These are phyloP conservation scores for Neuroterus valhalla DNA, from an alignment of 1,140 invertebrate species.

Conservation along the genomic window DNA sequence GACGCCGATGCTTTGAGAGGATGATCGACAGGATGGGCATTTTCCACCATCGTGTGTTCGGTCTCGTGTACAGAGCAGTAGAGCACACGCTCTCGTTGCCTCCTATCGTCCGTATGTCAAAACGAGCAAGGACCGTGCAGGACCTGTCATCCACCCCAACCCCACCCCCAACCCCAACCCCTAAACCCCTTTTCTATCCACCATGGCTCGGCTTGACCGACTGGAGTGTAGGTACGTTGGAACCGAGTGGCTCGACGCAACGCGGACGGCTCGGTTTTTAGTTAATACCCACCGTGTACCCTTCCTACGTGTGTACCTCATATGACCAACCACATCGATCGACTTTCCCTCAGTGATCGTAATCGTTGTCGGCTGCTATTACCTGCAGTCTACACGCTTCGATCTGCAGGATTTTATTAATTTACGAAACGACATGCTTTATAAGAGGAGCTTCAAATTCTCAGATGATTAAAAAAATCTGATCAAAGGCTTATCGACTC, in stretches of 20 bases:
- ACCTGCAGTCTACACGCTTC: slow-evolving; percentile 29
- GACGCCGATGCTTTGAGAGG: slow-evolving; percentile 19
- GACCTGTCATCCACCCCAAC: slow-evolving; percentile 11
- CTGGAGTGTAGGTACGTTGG: slow-evolving; percentile 15
- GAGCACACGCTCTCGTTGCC: slow-evolving; percentile 3
- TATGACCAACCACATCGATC: slow-evolving; percentile 28
- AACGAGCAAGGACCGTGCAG: slow-evolving; percentile 15
- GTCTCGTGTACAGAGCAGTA: slow-evolving; percentile 6
- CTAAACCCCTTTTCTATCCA: background rate
- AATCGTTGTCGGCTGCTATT: slow-evolving; percentile 28
- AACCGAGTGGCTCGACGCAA: slow-evolving; percentile 24
- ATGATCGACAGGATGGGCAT: slow-evolving; percentile 29
- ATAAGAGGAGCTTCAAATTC: slow-evolving; percentile 15
- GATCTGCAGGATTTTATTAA: slow-evolving; percentile 27
- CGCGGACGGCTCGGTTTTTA: slow-evolving; percentile 27
- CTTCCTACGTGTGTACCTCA: slow-evolving; percentile 15
- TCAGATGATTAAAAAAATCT: slow-evolving; percentile 18
- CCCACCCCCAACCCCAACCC: background rate
- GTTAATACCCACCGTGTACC: background rate
- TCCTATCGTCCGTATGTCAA: slow-evolving; percentile 28
- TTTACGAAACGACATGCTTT: slow-evolving; percentile 22
- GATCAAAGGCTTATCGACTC: slow-evolving; percentile 8
- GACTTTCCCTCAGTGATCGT: slow-evolving; percentile 29
- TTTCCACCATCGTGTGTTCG: slow-evolving; percentile 26
- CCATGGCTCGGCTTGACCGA: slow-evolving; percentile 10